These are phyloP conservation scores for Drosophila hawaiiensis DNA, from an alignment of 2,888 invertebrate genomes.

Conservation along the genomic window DNA sequence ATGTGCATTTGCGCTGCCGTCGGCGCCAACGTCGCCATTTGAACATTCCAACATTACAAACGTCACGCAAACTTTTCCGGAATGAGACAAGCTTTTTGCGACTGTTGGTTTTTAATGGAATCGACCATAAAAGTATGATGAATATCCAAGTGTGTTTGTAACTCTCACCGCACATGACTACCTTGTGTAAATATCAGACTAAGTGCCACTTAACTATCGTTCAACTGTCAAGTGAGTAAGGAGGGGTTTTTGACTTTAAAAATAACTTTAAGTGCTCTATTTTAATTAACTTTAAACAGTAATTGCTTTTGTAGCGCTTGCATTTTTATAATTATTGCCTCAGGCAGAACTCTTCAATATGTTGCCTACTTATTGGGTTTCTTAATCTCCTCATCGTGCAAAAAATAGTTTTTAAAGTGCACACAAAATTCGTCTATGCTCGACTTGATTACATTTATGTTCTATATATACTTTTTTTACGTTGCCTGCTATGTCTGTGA, in stretches of 20 bases:
- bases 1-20: slow-evolving; percentile 69
- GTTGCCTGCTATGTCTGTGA: slow-evolving; percentile 58
- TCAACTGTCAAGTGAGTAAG: background rate
- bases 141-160: slow-evolving; percentile 31
- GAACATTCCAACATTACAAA: slow-evolving; percentile 63
- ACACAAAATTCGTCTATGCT: slow-evolving; percentile 17
- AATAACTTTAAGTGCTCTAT: background rate
- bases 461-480: background rate
- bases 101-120: slow-evolving; percentile 48
- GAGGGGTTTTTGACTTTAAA: background rate
- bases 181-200: slow-evolving; percentile 14
- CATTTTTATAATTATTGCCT: too few species aligned
- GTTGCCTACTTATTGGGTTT: background rate
- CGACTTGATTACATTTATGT: slow-evolving; percentile 20
- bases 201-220: background rate
- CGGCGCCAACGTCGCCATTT: slow-evolving; percentile 60
- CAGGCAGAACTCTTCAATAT: background rate
- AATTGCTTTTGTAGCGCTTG: too few species aligned
- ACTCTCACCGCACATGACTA: slow-evolving; percentile 12
- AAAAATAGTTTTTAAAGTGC: slow-evolving; percentile 2
- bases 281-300: background rate
- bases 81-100: slow-evolving; percentile 29
- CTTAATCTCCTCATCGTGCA: fast-evolving
- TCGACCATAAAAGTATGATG: slow-evolving; percentile 48
- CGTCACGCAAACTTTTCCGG: slow-evolving; percentile 53